Conservation (phyloP, 1,140 invertebrate species). For the Rhagoletis zephyria region DNA sequence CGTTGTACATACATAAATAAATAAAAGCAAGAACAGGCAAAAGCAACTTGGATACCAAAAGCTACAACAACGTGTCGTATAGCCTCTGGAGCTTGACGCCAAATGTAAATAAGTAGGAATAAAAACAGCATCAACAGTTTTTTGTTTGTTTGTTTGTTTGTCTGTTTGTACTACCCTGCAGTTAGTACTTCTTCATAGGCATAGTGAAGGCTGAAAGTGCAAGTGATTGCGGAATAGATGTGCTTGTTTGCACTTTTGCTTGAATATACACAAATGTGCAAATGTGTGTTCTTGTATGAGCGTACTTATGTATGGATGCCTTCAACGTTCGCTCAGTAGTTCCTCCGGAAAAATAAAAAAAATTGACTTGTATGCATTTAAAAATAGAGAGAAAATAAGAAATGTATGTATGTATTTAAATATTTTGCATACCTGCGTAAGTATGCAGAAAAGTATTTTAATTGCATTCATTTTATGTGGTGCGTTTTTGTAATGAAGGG, state of each 20-base stretch:
- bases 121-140: background rate
- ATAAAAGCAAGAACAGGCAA: background rate
- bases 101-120: background rate
- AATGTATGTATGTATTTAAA: background rate
- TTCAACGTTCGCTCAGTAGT: background rate
- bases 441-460: background rate
- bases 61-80: background rate
- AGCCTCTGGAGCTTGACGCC: background rate
- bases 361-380: background rate
- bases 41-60: background rate
- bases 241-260: background rate
- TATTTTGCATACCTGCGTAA: background rate
- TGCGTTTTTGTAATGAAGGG: background rate
- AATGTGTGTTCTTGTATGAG: background rate
- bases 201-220: constrained; percentile 37
- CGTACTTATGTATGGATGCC: background rate
- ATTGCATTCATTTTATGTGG: background rate
- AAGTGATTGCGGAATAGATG: constrained; percentile 38
- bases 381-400: too few relatives aligned
- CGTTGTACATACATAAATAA: background rate
- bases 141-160: background rate
- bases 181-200: too few relatives aligned
- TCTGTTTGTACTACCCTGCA: background rate
- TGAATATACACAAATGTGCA: background rate
- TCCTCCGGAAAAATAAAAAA: background rate